Conservation (phyloP, 2,797 vertebrate species). For the Amazona ochrocephala region DNA sequence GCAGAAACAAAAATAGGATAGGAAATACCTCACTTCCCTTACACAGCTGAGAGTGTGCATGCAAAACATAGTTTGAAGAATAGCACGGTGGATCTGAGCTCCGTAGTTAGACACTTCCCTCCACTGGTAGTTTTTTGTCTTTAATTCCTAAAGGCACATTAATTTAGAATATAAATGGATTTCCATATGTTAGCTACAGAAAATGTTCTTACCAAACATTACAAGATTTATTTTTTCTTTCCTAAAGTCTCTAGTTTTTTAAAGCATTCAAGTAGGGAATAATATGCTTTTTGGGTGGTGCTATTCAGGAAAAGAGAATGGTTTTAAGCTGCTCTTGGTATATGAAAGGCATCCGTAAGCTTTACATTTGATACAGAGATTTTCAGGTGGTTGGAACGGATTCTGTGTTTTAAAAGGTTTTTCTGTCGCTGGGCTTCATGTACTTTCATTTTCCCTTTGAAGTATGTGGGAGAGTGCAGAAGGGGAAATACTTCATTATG, state of each 20-base stretch:
- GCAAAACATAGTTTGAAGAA: background rate
- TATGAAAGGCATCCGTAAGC: conserved; percentile 33
- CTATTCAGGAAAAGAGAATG: conserved; percentile 8
- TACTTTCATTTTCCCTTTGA: conserved; percentile 67
- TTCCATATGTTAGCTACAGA: background rate
- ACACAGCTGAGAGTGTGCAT: fast-evolving
- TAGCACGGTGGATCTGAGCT: background rate
- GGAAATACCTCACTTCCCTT: background rate
- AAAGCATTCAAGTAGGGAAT: background rate
- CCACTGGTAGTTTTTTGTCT: background rate
- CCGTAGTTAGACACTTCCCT: background rate
- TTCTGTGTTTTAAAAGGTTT: conserved; percentile 29
- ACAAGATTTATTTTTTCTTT: conserved; percentile 4
- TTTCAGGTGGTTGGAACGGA: conserved; percentile 34
- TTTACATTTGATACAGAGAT: conserved; percentile 33
- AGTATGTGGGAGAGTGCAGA: conserved; percentile 50
- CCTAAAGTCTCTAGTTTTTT: background rate
- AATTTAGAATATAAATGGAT: background rate
- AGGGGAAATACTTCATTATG: conserved; percentile 69
- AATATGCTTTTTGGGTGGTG: background rate
- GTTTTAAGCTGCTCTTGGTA: conserved; percentile 5
- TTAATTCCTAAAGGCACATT: background rate
- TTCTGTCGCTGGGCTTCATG: conserved; percentile 47
- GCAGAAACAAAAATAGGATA: background rate
- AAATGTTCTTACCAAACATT: background rate